These are phyloP conservation scores for Cairina moschata DNA, from an alignment of 2,113 vertebrate genomes.

Conservation along the genomic window DNA sequence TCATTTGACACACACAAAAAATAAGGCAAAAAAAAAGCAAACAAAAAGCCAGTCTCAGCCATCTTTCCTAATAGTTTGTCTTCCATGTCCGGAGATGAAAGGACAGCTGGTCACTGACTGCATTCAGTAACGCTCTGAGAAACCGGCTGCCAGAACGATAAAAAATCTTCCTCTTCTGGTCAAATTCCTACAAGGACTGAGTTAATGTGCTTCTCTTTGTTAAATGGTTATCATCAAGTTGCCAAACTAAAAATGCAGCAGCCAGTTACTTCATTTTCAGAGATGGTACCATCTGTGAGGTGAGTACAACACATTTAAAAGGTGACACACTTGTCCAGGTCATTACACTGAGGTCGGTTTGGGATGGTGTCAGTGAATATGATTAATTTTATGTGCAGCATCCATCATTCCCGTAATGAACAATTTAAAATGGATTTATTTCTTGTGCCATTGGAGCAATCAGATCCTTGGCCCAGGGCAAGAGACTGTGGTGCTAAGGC, in stretches of 20 bases:
- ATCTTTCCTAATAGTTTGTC: background rate
- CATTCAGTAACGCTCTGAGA: background rate
- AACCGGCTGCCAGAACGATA: background rate
- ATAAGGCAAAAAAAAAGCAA: background rate
- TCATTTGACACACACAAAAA: background rate
- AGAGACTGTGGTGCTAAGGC: background rate
- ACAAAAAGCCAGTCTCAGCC: background rate
- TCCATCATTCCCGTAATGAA: background rate
- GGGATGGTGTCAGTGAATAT: background rate
- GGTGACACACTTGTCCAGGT: background rate
- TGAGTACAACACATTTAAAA: background rate
- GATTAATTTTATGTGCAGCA: background rate
- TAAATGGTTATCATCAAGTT: background rate
- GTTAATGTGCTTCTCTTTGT: background rate
- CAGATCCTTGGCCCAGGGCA: background rate
- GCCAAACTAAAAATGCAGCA: background rate
- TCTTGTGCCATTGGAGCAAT: fast-evolving
- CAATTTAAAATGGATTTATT: background rate
- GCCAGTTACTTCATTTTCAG: background rate
- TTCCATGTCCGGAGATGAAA: background rate
- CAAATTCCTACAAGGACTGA: background rate
- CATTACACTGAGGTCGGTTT: background rate
- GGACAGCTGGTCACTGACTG: background rate
- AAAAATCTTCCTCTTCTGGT: background rate
- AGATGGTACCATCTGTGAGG: background rate